phyloP scores from a whole-genome alignment of 1,140 invertebrate genomes.

The Pogonus chalceus region DNA sequence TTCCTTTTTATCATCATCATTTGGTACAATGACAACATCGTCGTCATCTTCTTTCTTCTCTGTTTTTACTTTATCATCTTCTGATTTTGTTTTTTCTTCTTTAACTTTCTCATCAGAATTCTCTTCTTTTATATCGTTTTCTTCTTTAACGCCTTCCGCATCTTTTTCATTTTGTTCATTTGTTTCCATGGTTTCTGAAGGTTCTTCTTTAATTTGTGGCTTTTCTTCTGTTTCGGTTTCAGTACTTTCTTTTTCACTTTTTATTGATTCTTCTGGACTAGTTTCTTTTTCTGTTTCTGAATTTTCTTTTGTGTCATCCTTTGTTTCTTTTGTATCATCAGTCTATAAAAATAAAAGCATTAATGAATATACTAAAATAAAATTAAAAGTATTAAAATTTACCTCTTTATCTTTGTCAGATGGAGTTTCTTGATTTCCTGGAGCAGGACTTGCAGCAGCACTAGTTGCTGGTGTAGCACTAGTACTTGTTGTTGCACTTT shows the following conservation, averaged over 20 bases:
- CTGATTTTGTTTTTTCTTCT: slow-evolving; percentile 20
- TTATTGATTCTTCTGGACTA: slow-evolving; percentile 26
- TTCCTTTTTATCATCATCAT: slow-evolving; percentile 42
- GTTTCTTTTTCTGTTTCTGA: slow-evolving; percentile 32
- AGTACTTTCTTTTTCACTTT: slow-evolving; percentile 35
- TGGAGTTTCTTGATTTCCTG: slow-evolving; percentile 37
- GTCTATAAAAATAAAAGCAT: background rate
- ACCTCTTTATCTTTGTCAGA: slow-evolving; percentile 13
- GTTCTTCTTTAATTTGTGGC: slow-evolving; percentile 25
- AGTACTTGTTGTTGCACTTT: slow-evolving; percentile 45
- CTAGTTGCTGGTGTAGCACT: slow-evolving; percentile 56
- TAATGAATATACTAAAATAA: background rate
- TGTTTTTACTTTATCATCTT: slow-evolving; percentile 24
- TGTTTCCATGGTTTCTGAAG: slow-evolving; percentile 23
- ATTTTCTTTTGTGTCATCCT: slow-evolving; percentile 39
- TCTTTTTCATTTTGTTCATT: slow-evolving; percentile 21
- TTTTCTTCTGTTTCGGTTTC: slow-evolving; percentile 29
- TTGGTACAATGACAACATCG: slow-evolving; percentile 47
- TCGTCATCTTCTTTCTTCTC: slow-evolving; percentile 41
- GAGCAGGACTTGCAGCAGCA: slow-evolving; percentile 60
- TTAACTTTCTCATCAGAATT: slow-evolving; percentile 17
- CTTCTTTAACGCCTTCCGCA: slow-evolving; percentile 22
- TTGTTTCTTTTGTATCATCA: slow-evolving; percentile 24
- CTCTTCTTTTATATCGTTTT: slow-evolving; percentile 20
- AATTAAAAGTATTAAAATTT: background rate